phyloP scores from a whole-genome alignment of 2,113 vertebrate species.

The Ceuthmochares aereus region DNA sequence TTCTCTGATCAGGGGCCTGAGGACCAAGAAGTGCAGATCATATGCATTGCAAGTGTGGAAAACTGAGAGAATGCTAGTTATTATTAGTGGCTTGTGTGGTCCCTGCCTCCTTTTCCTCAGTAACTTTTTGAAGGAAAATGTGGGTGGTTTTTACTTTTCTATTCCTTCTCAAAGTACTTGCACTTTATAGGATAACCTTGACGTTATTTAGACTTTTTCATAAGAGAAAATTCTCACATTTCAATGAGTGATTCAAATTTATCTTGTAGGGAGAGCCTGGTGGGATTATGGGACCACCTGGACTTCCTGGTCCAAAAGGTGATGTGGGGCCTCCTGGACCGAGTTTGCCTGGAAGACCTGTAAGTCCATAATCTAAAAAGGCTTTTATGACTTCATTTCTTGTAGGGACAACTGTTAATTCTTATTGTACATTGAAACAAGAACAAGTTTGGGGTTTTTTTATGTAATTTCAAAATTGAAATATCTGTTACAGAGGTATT shows the following conservation, averaged over 20 bases:
- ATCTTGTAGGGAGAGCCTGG: slow-evolving; percentile 85
- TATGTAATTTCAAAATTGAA: not conserved
- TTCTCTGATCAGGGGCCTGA: not conserved
- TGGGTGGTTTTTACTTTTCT: fast-evolving
- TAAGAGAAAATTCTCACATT: not conserved
- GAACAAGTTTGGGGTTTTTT: no score
- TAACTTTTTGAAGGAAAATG: not conserved
- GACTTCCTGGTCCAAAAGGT: slow-evolving; percentile 90
- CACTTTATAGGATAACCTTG: not conserved
- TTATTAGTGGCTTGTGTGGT: not conserved
- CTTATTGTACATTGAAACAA: not conserved
- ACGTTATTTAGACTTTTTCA: not conserved
- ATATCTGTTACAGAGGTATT: not conserved
- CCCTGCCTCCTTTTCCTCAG: not conserved
- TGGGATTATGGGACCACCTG: slow-evolving; percentile 82
- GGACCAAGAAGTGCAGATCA: not conserved
- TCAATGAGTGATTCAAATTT: not conserved
- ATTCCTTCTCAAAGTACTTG: not conserved
- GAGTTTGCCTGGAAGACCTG: slow-evolving; percentile 78
- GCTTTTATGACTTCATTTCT: not conserved
- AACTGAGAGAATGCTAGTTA: not conserved
- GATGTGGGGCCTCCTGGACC: slow-evolving; percentile 86
- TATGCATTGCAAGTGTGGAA: not conserved
- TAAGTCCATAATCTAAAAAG: slow-evolving; percentile 64
- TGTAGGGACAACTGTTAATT: not conserved